Evolutionary conservation across 2,113 vertebrate genomes (phyloP), one percentile per base, ranked within the genome.

Genomic region (Eupsittula cactorum): DNA sequence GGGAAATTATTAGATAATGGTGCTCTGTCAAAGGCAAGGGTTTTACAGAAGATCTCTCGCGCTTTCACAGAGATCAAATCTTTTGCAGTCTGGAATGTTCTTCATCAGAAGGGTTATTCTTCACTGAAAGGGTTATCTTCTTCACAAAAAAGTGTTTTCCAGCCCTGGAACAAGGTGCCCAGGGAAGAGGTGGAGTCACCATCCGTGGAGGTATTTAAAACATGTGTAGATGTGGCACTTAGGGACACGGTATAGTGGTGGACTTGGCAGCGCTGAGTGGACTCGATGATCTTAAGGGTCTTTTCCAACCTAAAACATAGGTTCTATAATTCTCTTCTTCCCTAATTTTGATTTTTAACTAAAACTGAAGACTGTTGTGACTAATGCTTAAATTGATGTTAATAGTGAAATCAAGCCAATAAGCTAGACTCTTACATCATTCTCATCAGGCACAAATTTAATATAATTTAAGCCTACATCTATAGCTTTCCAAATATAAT

Each of bases 171-270:
- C 17, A 14, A 28, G 46, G 28, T 25, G n/a, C 14, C 10, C 46
- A 67, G 64, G 55, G 31, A 81, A 81, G 20, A 11, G 39, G 57
- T 6, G 16, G 15, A 57, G 27, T 37, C 13, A 52, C 21, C 13
- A 8, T 41, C 41, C 11, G 13, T 55, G 28, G 31, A 27, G 24
- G 7, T 27, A 37, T 39, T 50, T 49, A 13, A 39, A 79, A 87
- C 67, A 49, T 1, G 6, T 8, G 31, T 42, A 64, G 39, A 60
- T 0, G 1, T 29, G 16, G 33, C 1, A 0, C n/a, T 67, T n/a
- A 46, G 21, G 13, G 41, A 44, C 4, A 33, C 6, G 28, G 35
- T 50, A 68, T 35, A 71, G 44, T 16, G 42, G 33, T 64, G 42
- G 24, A 86, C 69, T 10, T 68, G 60, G 52, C 16, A 78, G 46